Conservation (phyloP, 2,797 vertebrate genomes). For the Mergus octosetaceus region DNA sequence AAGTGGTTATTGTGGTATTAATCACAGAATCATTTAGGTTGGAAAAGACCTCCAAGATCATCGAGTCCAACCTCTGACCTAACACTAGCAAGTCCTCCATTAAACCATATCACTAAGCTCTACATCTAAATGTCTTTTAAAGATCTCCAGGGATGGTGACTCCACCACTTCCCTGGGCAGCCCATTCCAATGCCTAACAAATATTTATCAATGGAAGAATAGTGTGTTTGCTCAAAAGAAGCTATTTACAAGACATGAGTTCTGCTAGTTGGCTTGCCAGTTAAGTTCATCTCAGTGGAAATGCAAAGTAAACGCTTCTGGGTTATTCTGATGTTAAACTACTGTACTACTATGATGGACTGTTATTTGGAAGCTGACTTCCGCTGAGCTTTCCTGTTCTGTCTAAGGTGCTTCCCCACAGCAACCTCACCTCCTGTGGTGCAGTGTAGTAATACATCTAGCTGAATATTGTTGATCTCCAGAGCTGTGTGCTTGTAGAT, state of each 20-base stretch:
- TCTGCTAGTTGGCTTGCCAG: background rate
- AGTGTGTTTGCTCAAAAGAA: background rate
- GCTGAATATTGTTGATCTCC: background rate
- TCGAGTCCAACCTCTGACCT: no score
- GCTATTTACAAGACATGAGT: rapidly evolving
- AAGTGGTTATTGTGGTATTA: background rate
- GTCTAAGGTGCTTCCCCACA: background rate
- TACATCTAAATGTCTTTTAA: no score
- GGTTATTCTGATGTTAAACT: background rate
- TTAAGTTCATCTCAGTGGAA: background rate
- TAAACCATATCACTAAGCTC: no score
- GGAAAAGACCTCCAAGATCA: no score
- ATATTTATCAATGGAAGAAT: background rate
- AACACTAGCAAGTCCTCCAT: no score
- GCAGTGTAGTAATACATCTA: background rate
- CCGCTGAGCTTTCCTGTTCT: background rate
- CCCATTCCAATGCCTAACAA: no score
- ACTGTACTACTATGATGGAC: background rate
- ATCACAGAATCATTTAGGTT: no score
- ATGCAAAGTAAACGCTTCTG: background rate
- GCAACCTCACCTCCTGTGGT: background rate
- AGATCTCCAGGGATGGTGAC: no score
- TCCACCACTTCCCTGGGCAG: no score
- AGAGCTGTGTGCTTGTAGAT: background rate
- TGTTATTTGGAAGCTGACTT: background rate